Evolutionary conservation across 2,797 vertebrate genomes (phyloP), one percentile per base, ranked within the genome.

Genomic region (Mormyrus proboscirostris): DNA sequence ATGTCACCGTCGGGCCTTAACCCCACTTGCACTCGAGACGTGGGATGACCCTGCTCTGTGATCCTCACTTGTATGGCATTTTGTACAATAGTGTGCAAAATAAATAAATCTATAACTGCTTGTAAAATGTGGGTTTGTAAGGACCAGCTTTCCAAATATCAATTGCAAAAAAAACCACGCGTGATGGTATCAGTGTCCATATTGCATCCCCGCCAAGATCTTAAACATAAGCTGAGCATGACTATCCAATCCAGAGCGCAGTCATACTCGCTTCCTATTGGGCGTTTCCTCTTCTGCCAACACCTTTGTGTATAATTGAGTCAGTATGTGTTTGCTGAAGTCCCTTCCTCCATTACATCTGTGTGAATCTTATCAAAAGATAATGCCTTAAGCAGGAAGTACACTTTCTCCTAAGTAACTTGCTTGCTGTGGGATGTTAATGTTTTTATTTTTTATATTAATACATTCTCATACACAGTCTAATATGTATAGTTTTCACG

Each of bases 401-500:
- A 29, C 82, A 86, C 51, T 25, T 59, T 51, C 41, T 57, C 53
- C 83, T 86, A 86, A 89, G 69, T 33, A 89, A 89, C 69, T 65
- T 25, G n/a, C 65, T 87, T 86, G 12, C 59, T 53, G 38, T 73
- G 84, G 86, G 86, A 87, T 90, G 88, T 92, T 91, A 89, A 87
- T 92, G 93, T 94, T 95, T 92, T 92, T 92, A 89, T 76, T 83
- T 92, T 92, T 94, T 94, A 93, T 94, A 95, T 95, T 95, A 94
- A 94, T 95, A 95, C 95, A 94, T 95, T 76, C 62, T 87, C 95
- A 93, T 96, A 96, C 94, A 96, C 95, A 91, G 92, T 93, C 93
- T 95, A 95, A 95, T 85, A 85, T 85, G 49, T 91, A 92, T 94
- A 65, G 82, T 87, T 57, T 87, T 87, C 85, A 87, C 85, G 3